These are phyloP conservation scores for Augiades crinisus DNA, from an alignment of 2,888 invertebrate species.

Conservation along the genomic window DNA sequence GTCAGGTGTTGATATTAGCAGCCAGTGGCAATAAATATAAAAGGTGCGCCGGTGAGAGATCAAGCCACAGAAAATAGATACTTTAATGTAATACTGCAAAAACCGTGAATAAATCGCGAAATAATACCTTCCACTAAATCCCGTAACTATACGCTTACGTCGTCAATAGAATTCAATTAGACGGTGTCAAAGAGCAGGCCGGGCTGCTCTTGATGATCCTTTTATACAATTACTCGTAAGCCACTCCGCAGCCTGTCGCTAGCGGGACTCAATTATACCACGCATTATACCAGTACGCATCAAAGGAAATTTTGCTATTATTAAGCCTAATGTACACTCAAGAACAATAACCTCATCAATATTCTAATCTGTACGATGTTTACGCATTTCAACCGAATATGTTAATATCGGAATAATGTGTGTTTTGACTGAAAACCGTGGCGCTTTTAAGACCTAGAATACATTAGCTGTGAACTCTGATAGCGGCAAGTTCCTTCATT, in stretches of 20 bases:
- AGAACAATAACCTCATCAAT: conserved; percentile 15
- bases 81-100: too few relatives aligned
- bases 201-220: conserved; percentile 2
- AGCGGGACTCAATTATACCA: neutral
- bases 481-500: neutral
- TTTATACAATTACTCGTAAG: conserved; percentile 6
- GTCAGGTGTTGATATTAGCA: too few relatives aligned
- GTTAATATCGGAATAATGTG: conserved; percentile 3
- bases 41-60: too few relatives aligned
- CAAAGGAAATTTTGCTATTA: conserved; percentile 2
- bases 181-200: conserved; percentile 1
- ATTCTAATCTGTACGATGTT: conserved; percentile 16
- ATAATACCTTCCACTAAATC: too few relatives aligned
- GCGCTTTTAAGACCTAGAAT: neutral
- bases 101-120: too few relatives aligned
- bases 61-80: too few relatives aligned
- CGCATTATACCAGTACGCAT: neutral
- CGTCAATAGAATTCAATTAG: conserved; percentile 5
- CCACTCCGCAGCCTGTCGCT: neutral
- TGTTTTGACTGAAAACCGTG: neutral
- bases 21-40: too few relatives aligned
- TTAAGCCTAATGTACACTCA: neutral
- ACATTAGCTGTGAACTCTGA: neutral
- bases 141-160: neutral
- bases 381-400: conserved; percentile 15